These are phyloP conservation scores for Apistogramma diplotaenia DNA, from an alignment of 2,113 vertebrate genomes.

Conservation along the genomic window DNA sequence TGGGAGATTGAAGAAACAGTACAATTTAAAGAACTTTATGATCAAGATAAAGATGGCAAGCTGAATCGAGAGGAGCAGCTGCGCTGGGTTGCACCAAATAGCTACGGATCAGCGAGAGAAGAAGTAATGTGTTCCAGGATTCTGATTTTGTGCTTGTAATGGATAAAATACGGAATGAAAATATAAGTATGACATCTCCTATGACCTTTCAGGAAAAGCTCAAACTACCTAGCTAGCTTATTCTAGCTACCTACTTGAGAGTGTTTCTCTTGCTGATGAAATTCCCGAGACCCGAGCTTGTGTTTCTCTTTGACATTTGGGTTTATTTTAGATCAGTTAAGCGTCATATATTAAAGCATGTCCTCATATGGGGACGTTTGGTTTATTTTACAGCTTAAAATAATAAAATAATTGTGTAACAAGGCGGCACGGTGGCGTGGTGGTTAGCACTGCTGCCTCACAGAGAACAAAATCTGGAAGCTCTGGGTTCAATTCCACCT, in stretches of 20 bases:
- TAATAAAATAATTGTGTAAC: not conserved
- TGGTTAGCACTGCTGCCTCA: no score
- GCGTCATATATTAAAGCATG: not conserved
- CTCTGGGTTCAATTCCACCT: no score
- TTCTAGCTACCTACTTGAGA: not conserved
- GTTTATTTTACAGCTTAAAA: not conserved
- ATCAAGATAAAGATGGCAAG: conserved; percentile 88
- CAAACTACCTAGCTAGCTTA: not conserved
- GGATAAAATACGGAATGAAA: not conserved
- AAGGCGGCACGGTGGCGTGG: no score
- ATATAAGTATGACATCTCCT: not conserved
- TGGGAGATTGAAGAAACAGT: conserved; percentile 94
- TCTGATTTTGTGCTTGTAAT: not conserved
- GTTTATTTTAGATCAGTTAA: not conserved
- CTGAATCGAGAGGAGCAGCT: conserved; percentile 87
- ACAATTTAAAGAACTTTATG: conserved; percentile 91
- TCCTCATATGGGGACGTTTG: not conserved
- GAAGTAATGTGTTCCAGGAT: conserved; percentile 77
- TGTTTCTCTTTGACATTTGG: not conserved
- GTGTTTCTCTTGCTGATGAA: not conserved
- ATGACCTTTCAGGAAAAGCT: no score
- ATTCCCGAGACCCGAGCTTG: not conserved
- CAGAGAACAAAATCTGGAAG: no score
- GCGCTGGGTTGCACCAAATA: conserved; percentile 93
- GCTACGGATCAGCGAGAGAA: conserved; percentile 90